These are phyloP conservation scores for Vanessa atalanta DNA, from an alignment of 1,140 invertebrate species.

Conservation along the genomic window DNA sequence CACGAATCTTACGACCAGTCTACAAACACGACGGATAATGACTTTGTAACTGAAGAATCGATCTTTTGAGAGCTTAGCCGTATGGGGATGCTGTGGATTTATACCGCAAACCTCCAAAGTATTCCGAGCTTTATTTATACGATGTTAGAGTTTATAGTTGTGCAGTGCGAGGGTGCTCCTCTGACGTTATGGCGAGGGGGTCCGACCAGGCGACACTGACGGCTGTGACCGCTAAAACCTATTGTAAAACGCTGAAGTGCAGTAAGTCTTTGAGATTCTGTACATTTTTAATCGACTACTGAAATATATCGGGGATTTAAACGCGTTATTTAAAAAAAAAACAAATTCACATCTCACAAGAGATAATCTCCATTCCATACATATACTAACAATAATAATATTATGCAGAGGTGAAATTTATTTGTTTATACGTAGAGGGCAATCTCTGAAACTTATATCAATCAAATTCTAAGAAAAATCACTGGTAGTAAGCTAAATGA, in stretches of 20 bases:
- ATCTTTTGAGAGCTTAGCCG: slow-evolving; percentile 26
- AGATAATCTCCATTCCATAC: no score
- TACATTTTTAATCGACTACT: slow-evolving; percentile 5
- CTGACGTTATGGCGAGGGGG: no score
- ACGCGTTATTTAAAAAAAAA: no score
- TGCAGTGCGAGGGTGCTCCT: no score
- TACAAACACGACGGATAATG: slow-evolving; percentile 15
- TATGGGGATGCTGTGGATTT: slow-evolving; percentile 15
- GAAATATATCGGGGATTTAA: not conserved
- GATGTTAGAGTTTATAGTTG: not conserved
- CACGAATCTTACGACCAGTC: slow-evolving; percentile 18
- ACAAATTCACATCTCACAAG: no score
- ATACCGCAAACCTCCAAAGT: not conserved
- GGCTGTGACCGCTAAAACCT: slow-evolving; percentile 29
- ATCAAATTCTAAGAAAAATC: no score
- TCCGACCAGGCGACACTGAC: not conserved
- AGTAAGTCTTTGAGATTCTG: slow-evolving; percentile 9
- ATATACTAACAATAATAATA: no score
- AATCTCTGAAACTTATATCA: no score
- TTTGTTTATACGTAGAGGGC: no score
- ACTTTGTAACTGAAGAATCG: slow-evolving; percentile 19
- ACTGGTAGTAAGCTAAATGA: no score
- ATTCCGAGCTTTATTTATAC: not conserved
- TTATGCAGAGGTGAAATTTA: no score
- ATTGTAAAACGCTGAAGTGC: slow-evolving; percentile 18